Percentiles rank a stretch among this genome's conserved stretches.
These are phyloP conservation scores for Phthorimaea operculella DNA, from an alignment of 1,140 invertebrate genomes.

Conservation along the genomic window DNA sequence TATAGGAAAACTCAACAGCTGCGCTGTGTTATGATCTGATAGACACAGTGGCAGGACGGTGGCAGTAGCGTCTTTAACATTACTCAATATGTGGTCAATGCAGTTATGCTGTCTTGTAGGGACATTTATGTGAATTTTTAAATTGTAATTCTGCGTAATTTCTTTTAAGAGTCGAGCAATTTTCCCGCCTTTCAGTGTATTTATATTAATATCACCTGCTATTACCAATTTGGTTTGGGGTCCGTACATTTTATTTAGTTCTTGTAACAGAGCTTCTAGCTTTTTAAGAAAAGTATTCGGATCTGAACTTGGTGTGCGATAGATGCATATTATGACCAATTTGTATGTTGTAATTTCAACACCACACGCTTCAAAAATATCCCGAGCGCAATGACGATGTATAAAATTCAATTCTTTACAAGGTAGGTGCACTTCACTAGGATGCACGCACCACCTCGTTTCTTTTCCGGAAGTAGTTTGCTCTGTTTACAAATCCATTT, in stretches of 20 bases:
- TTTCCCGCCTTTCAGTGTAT: too few species aligned
- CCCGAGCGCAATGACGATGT: not conserved
- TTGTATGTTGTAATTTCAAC: not conserved
- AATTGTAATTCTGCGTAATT: too few species aligned
- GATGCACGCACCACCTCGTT: not conserved
- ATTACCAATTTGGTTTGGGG: not conserved
- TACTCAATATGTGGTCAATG: too few species aligned
- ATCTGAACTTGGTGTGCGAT: not conserved
- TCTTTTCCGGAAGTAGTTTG: not conserved
- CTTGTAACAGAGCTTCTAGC: not conserved
- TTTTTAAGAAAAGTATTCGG: not conserved
- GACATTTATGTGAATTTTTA: too few species aligned
- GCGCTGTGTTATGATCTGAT: not conserved
- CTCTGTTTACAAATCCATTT: too few species aligned
- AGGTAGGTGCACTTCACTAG: not conserved
- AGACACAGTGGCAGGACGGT: not conserved
- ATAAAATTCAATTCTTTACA: not conserved
- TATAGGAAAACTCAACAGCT: not conserved
- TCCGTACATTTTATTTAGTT: not conserved
- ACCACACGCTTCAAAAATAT: not conserved
- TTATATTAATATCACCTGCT: too few species aligned
- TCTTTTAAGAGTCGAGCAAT: too few species aligned
- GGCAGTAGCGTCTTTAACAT: not conserved
- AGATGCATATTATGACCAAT: not conserved
- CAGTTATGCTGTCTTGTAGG: too few species aligned